Evolutionary conservation across 2,113 vertebrate genomes (phyloP).

Genomic region (Picathartes gymnocephalus): DNA sequence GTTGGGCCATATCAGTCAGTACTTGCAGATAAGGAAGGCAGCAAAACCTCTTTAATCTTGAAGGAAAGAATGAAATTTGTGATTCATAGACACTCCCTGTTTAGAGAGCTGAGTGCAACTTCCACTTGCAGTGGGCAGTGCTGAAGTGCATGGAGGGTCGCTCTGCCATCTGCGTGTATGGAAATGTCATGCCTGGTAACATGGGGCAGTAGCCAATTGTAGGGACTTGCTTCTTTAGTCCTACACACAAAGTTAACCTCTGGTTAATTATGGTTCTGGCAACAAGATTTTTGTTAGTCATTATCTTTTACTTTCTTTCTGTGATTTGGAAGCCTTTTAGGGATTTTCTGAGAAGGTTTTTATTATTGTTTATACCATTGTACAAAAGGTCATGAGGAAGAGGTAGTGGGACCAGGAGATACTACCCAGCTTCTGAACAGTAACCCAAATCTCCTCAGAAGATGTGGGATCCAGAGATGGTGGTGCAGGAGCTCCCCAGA

Average conservation of each 20-base stretch:
- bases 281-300: neutral
- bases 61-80: neutral
- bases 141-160: accelerated
- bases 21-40: neutral
- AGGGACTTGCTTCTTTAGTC: neutral
- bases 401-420: neutral
- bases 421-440: neutral
- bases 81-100: neutral
- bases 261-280: neutral
- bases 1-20: neutral
- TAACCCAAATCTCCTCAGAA: neutral
- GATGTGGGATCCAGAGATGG: neutral
- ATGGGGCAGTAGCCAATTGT: neutral
- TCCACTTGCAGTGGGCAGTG: neutral
- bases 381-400: neutral
- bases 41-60: neutral
- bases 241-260: neutral
- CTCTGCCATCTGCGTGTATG: accelerated
- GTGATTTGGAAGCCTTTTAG: neutral
- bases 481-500: neutral
- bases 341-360: neutral
- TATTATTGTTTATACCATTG: neutral
- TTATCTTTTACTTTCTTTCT: neutral
- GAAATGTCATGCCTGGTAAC: neutral
- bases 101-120: neutral